phyloP scores from a whole-genome alignment of 2,113 vertebrate genomes.

The Oryzias curvinotus region DNA sequence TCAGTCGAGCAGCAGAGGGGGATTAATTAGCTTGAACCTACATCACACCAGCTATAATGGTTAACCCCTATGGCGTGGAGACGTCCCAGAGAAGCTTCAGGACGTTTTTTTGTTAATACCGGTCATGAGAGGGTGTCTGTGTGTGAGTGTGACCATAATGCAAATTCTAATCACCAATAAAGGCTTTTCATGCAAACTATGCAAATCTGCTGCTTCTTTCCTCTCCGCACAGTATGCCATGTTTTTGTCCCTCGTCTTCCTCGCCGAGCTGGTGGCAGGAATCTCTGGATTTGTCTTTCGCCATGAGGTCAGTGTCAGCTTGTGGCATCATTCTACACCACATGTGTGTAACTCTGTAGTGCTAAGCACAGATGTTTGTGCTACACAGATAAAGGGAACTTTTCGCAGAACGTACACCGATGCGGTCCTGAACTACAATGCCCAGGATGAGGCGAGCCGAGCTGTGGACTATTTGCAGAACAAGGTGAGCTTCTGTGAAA shows the following conservation, averaged over 20 bases:
- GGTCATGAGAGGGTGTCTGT: conserved; percentile 22
- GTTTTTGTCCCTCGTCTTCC: conserved; percentile 98
- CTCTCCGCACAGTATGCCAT: conserved; percentile 90
- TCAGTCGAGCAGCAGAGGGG: conserved; percentile 13
- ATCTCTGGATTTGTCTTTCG: conserved; percentile 99
- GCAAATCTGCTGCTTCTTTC: conserved; percentile 28
- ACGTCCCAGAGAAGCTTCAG: conserved; percentile 28
- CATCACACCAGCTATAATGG: conserved; percentile 39
- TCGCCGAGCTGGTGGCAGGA: conserved; percentile 95
- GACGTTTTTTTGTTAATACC: conserved; percentile 37
- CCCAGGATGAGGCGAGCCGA: conserved; percentile 88
- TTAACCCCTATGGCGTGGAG: conserved; percentile 45
- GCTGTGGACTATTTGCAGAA: conserved; percentile 94
- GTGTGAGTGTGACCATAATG: conserved; percentile 2
- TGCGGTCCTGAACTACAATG: conserved; percentile 93
- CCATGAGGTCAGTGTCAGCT: conserved; percentile 86
- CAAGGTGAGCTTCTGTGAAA: conserved; percentile 77
- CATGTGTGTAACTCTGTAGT: neutral
- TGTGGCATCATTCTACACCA: neutral
- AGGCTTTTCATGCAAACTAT: conserved; percentile 50
- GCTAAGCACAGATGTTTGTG: conserved; percentile 16
- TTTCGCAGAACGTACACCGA: conserved; percentile 94
- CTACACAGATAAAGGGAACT: conserved; percentile 91
- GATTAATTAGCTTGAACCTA: conserved; percentile 49
- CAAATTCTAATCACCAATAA: conserved; percentile 28